These are phyloP conservation scores for Synergus laeviventris DNA, from an alignment of 2,888 invertebrate genomes.

Conservation along the genomic window DNA sequence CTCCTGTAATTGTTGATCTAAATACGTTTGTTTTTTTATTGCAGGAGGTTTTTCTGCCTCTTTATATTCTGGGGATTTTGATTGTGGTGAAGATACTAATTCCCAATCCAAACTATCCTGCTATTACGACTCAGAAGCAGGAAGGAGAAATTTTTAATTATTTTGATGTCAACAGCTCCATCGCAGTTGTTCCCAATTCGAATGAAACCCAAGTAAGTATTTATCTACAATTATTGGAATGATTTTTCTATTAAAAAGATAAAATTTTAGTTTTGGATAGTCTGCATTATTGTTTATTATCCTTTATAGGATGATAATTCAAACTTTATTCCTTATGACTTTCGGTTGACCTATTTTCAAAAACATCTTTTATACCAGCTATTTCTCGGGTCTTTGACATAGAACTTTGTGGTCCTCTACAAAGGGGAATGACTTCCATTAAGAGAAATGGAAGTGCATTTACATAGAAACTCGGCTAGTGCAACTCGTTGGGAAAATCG, in stretches of 20 bases:
- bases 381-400: neutral
- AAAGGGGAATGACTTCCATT: constrained; percentile 32
- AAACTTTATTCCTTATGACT: neutral
- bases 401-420: neutral
- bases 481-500: constrained; percentile 9
- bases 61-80: constrained; percentile 86
- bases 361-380: neutral
- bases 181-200: constrained; percentile 84
- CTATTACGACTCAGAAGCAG: constrained; percentile 81
- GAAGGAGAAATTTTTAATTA: constrained; percentile 78
- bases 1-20: neutral
- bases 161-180: constrained; percentile 80
- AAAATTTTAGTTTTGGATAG: neutral
- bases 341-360: neutral
- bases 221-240: neutral
- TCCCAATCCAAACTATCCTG: constrained; percentile 87
- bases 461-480: constrained; percentile 2
- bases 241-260: too few relatives aligned
- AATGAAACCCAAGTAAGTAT: constrained; percentile 77
- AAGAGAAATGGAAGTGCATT: constrained; percentile 1
- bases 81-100: constrained; percentile 85
- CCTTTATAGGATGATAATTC: neutral
- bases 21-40: constrained; percentile 55
- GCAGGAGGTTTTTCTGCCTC: constrained; percentile 87
- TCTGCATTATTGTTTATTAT: neutral